Evolutionary conservation across 2,113 vertebrate species (phyloP).

Genomic region (Tinamus guttatus): DNA sequence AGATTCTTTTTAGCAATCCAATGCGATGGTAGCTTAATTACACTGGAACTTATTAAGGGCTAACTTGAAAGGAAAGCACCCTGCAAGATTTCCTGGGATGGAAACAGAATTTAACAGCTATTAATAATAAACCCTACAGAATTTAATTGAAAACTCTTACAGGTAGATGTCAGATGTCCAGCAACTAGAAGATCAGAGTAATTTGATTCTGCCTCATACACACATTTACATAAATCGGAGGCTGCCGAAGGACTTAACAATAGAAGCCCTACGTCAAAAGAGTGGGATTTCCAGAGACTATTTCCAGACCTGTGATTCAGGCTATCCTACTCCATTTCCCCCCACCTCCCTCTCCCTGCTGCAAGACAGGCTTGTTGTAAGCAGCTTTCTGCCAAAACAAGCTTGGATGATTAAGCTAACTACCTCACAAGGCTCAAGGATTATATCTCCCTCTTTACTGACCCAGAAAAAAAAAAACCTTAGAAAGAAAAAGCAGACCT

Average conservation of each 20-base stretch:
- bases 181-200: not conserved
- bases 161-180: not conserved
- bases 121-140: not conserved
- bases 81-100: not conserved
- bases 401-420: constrained; percentile 61
- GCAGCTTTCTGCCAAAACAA: constrained; percentile 66
- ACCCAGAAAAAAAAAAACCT: constrained; percentile 1
- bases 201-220: not conserved
- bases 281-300: constrained; percentile 47
- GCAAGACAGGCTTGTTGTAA: constrained; percentile 30
- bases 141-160: constrained; percentile 6
- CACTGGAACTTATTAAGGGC: not conserved
- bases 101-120: not conserved
- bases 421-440: constrained; percentile 42
- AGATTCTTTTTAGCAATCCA: not conserved
- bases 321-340: not conserved
- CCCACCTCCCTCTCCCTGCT: not conserved
- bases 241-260: not conserved
- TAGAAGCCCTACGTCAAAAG: not conserved
- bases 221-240: constrained; percentile 29
- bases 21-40: not conserved
- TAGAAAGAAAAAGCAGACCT: not conserved
- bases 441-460: constrained; percentile 52
- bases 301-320: constrained; percentile 50
- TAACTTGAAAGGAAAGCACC: not conserved